Evolutionary conservation across 2,797 vertebrate species (phyloP).

Genomic region (Pseudochromis fuscus): DNA sequence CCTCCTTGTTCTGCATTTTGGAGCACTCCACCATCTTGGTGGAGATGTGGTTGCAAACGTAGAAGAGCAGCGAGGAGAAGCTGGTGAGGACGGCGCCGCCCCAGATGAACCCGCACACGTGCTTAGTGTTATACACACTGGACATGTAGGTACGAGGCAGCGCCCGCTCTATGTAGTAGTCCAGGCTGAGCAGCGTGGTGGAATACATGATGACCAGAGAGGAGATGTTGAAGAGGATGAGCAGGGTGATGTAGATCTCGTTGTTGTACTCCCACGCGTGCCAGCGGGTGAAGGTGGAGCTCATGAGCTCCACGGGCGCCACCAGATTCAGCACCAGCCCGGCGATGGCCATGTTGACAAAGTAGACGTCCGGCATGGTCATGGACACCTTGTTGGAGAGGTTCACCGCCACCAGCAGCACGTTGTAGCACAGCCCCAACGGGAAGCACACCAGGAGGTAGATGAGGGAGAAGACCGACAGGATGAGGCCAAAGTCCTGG

Average conservation of each 20-base stretch:
- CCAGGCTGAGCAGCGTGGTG: conserved; percentile 94
- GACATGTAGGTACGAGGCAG: conserved; percentile 98
- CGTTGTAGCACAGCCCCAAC: conserved; percentile 93
- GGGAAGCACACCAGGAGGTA: conserved; percentile 96
- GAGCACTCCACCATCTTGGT: conserved; percentile 94
- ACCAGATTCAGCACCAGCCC: conserved; percentile 93
- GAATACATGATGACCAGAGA: conserved; percentile 97
- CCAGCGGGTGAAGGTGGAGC: conserved; percentile 91
- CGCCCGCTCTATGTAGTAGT: conserved; percentile 97
- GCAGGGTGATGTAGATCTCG: conserved; percentile 92
- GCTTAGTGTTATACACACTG: conserved; percentile 98
- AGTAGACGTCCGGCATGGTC: conserved; percentile 99
- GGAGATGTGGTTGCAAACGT: conserved; percentile 96
- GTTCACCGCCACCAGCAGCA: conserved; percentile 93
- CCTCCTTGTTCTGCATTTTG: conserved; percentile 96
- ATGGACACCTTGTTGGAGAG: conserved; percentile 94
- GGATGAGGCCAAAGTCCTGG: conserved; percentile 92
- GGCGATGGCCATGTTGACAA: conserved; percentile 96
- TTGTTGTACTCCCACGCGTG: conserved; percentile 92
- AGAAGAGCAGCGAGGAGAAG: conserved; percentile 97
- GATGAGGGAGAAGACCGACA: conserved; percentile 92
- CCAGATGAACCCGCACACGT: conserved; percentile 98
- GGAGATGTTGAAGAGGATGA: conserved; percentile 96
- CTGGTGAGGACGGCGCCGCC: conserved; percentile 97
- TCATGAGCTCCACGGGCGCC: conserved; percentile 91